phyloP scores from a whole-genome alignment of 2,888 invertebrate species.

The Eupithecia subumbrata region DNA sequence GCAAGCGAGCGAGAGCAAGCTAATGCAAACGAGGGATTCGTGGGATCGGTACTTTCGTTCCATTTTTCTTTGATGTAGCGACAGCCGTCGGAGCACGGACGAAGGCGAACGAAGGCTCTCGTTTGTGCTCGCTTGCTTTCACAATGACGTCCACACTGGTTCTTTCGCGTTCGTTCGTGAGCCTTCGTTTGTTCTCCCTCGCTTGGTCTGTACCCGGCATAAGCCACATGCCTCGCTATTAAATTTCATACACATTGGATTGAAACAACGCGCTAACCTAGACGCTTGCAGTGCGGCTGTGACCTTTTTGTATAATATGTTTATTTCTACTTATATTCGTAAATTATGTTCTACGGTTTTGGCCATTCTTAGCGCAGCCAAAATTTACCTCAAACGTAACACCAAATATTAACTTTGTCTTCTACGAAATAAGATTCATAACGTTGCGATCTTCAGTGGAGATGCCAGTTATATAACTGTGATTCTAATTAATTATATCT shows the following conservation, averaged over 20 bases:
- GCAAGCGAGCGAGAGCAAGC: too few relatives aligned
- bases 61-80: too few relatives aligned
- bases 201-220: too few relatives aligned
- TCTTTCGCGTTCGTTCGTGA: too few relatives aligned
- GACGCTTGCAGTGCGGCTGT: not conserved
- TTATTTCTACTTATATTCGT: not conserved
- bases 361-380: not conserved
- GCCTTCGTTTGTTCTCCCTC: too few relatives aligned
- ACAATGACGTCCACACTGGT: too few relatives aligned
- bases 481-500: constrained; percentile 40
- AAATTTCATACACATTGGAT: not conserved
- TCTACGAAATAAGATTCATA: constrained; percentile 21
- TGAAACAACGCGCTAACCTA: not conserved
- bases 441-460: constrained; percentile 36
- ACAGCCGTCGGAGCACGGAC: too few relatives aligned
- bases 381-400: constrained; percentile 19
- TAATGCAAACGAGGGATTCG: too few relatives aligned
- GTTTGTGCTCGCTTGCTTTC: too few relatives aligned
- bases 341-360: not conserved
- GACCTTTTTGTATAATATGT: not conserved
- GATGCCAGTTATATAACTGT: constrained; percentile 37
- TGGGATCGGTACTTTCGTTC: too few relatives aligned
- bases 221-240: not conserved
- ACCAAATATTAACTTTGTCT: constrained; percentile 28
- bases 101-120: too few relatives aligned